Conservation (phyloP, 2,797 vertebrate species). For the Coregonus ussuriensis region DNA sequence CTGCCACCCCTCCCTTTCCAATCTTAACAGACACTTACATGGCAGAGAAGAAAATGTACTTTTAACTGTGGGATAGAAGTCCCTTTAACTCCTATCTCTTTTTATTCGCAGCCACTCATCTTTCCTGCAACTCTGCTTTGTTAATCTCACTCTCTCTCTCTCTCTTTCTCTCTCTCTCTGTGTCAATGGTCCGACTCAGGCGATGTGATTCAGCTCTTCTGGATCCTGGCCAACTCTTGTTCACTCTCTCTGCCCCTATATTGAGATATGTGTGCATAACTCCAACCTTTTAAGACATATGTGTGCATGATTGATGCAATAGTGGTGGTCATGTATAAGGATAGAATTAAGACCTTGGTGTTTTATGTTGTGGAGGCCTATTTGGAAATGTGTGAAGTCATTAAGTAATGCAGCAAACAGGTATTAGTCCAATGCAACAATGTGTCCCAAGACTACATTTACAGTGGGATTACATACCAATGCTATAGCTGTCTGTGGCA, state of each 20-base stretch:
- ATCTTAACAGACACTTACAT: slow-evolving; percentile 35
- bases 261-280: background rate
- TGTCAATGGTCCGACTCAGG: slow-evolving; percentile 58
- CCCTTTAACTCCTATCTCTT: slow-evolving; percentile 62
- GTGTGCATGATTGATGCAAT: background rate
- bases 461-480: no score
- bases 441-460: no score
- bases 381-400: no score
- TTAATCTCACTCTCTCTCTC: background rate
- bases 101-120: slow-evolving; percentile 57
- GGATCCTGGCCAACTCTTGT: slow-evolving; percentile 70
- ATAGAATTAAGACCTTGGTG: background rate
- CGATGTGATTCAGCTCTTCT: slow-evolving; percentile 77
- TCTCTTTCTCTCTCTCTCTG: slow-evolving; percentile 43
- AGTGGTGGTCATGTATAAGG: background rate
- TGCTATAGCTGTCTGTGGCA: no score
- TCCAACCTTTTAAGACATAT: background rate
- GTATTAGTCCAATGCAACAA: no score
- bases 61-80: slow-evolving; percentile 54
- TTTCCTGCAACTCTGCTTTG: slow-evolving; percentile 49
- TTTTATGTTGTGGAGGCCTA: no score
- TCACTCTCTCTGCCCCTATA: slow-evolving; percentile 25
- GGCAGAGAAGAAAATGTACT: slow-evolving; percentile 44
- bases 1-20: slow-evolving; percentile 43
- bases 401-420: no score